Base-by-base conservation (phyloP, 2,797 vertebrate species). In the Triplophysa bombifrons region DNA sequence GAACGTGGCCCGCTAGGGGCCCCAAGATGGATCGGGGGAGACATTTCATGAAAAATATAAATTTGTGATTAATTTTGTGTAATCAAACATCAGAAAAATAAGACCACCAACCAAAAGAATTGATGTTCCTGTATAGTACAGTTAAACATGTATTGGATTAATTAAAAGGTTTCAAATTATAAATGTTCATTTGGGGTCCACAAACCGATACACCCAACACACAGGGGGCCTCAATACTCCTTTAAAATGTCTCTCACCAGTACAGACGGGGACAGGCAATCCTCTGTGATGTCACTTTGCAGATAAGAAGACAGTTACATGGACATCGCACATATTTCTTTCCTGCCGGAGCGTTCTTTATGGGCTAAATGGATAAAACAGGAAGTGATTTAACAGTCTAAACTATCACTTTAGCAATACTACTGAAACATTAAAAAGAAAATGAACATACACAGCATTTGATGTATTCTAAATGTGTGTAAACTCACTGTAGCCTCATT, bases 241-340 rank as follows among this genome's bases (percentile, higher is more conserved):
- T 55, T 55, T 55, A 1, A 10, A 12, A 51, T n/a, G 7, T 17
- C 12, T 34, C 93, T 94, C 88, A 97, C 96, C 96, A 97, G 85
- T 96, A 95, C 0, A 94, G 94, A 0, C 96, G 90, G 0, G 96
- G 96, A 56, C 96, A 97, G 82, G 95, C 96, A 55, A 97, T 96
- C 86, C 93, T 91, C 85, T 96, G 96, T 0, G 96, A 95, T 0
- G 95, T 95, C 84, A 96, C 95, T 88, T 96, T 96, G 88, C 96
- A 97, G 88, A 97, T 96, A 72, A 97, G 93, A 27, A 97, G 94
- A 82, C 96, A 96, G 90, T 96, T 96, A 56, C 96, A 97, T 0
- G 95, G 95, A 84, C 96, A 97, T 64, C 96, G 91, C 44, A 97
- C 96, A 2, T 97, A 97, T 85, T 96, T 96, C 92, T 96, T 97